Evolutionary conservation across 2,113 vertebrate genomes (phyloP).

Genomic region (Bagarius yarrelli): DNA sequence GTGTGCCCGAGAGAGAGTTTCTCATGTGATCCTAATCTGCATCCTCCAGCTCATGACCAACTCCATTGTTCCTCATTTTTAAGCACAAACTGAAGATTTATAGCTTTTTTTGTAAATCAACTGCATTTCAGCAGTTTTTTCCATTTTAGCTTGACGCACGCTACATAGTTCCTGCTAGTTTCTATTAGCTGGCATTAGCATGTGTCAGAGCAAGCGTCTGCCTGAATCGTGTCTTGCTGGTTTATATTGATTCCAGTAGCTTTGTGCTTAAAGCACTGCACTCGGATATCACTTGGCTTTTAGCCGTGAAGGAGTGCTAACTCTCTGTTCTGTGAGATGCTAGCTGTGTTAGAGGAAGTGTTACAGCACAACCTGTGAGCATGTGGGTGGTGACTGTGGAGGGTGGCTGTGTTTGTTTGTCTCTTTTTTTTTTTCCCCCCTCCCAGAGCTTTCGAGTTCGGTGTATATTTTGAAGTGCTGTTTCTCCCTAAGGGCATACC

Average conservation of each 20-base stretch:
- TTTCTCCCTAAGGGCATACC: not conserved
- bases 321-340: not conserved
- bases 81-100: not conserved
- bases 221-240: constrained; percentile 2
- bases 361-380: constrained; percentile 56
- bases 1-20: not conserved
- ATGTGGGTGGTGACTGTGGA: constrained; percentile 64
- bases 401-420: constrained; percentile 49
- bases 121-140: not conserved
- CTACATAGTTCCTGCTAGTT: constrained; percentile 15
- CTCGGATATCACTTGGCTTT: constrained; percentile 2
- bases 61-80: not conserved
- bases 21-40: constrained; percentile 15
- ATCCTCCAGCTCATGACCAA: not conserved
- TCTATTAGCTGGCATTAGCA: not conserved
- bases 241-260: constrained; percentile 23
- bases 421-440: not conserved
- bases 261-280: not conserved
- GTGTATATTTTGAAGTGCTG: not conserved
- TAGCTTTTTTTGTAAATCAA: not conserved
- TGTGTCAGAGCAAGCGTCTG: constrained; percentile 1
- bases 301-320: not conserved
- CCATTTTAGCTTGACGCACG: not conserved
- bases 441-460: not conserved
- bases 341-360: constrained; percentile 61